Evolutionary conservation across 2,797 vertebrate species (phyloP).

Genomic region (Anabacerthia variegaticeps): DNA sequence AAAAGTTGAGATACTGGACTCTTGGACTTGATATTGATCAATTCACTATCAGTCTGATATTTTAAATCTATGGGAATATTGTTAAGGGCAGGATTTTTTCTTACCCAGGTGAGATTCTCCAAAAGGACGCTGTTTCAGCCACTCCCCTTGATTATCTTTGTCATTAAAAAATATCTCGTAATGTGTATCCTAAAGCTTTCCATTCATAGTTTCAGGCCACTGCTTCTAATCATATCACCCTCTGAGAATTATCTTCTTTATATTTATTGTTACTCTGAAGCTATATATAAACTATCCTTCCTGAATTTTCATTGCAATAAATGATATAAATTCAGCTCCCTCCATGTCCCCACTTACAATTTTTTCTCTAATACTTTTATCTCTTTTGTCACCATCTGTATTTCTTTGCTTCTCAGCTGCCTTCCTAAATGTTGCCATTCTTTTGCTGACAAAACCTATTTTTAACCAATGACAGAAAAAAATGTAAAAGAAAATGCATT

Average conservation of each 20-base stretch:
- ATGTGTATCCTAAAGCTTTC: not conserved
- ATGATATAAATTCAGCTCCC: not conserved
- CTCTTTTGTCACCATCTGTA: not conserved
- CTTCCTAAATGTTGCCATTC: not conserved
- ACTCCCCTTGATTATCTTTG: not conserved
- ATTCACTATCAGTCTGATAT: not conserved
- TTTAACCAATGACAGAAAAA: slow-evolving; percentile 5
- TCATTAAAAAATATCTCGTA: not conserved
- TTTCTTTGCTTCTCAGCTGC: not conserved
- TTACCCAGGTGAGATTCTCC: not conserved
- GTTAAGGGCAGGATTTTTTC: not conserved
- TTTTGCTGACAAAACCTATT: not conserved
- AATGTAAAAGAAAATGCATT: not conserved
- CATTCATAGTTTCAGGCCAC: not conserved
- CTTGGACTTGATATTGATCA: not conserved
- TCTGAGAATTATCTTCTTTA: not conserved
- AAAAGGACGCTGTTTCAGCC: not conserved
- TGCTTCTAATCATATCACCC: not conserved
- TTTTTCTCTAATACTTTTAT: not conserved
- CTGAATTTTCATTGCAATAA: not conserved
- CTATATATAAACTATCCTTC: not conserved
- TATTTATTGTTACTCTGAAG: not conserved
- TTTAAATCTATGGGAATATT: not conserved
- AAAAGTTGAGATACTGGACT: not conserved
- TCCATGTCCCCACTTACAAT: not conserved